phyloP scores from a whole-genome alignment of 2,113 vertebrate species.

The Eurystomus gularis region DNA sequence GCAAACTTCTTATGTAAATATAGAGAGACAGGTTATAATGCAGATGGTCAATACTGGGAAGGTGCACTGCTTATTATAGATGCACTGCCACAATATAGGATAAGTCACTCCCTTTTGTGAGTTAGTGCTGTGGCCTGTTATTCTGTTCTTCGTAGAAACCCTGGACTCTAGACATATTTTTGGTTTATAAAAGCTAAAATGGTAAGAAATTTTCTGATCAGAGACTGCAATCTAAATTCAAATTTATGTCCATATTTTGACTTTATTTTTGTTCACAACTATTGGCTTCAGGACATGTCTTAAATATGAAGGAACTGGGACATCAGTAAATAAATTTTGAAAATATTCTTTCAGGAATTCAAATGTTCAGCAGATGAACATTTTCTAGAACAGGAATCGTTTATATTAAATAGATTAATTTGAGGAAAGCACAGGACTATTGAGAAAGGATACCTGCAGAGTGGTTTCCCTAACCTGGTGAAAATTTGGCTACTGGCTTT shows the following conservation, averaged over 20 bases:
- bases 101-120: neutral
- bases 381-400: neutral
- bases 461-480: neutral
- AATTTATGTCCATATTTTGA: neutral
- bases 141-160: neutral
- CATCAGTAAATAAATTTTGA: neutral
- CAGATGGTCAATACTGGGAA: neutral
- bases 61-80: neutral
- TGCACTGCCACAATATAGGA: neutral
- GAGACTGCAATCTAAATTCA: neutral
- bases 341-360: neutral
- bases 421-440: neutral
- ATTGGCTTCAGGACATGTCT: neutral
- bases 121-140: neutral
- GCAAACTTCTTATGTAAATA: neutral
- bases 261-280: neutral
- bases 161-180: neutral
- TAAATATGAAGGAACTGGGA: neutral
- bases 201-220: neutral
- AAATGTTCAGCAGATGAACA: neutral
- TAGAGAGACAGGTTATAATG: neutral
- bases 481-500: neutral
- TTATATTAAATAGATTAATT: neutral
- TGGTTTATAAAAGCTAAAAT: neutral
- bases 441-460: neutral